Conservation (phyloP, 1,140 invertebrate genomes). For the Drosophila busckii region DNA sequence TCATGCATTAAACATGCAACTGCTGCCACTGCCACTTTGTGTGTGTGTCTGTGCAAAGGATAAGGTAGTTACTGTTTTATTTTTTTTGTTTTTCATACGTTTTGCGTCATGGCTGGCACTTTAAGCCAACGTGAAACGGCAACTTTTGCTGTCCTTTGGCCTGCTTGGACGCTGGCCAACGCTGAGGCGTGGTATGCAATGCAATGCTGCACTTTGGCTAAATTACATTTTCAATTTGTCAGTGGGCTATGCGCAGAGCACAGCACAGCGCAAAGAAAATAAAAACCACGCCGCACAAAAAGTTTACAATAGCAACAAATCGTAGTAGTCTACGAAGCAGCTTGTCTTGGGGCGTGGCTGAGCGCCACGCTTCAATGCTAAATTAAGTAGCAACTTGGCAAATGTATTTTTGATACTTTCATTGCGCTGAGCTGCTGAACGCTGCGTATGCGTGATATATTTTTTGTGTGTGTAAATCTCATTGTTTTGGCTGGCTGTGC, state of each 20-base stretch:
- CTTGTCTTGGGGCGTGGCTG: conserved; percentile 8
- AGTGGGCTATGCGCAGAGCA: conserved; percentile 34
- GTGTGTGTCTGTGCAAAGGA: neutral
- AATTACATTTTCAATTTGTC: conserved; percentile 73
- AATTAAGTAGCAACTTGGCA: conserved; percentile 49
- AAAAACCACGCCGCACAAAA: neutral
- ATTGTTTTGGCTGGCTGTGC: no score
- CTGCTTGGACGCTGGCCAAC: conserved; percentile 49
- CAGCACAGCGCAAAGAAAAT: neutral
- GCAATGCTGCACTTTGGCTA: conserved; percentile 59
- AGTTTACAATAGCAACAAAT: conserved; percentile 8
- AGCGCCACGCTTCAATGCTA: conserved; percentile 49
- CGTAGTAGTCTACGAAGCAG: conserved; percentile 2
- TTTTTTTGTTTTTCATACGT: conserved; percentile 52
- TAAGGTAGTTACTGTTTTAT: no score
- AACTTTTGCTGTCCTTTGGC: conserved; percentile 19
- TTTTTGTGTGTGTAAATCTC: no score
- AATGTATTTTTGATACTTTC: conserved; percentile 68
- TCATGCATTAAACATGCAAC: conserved; percentile 46
- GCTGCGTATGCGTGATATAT: no score
- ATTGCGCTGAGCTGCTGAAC: conserved; percentile 42
- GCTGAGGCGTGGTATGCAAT: conserved; percentile 29
- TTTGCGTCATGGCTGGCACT: conserved; percentile 31
- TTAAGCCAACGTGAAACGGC: conserved; percentile 23
- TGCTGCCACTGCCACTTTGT: neutral